Base-by-base conservation (phyloP, 1,140 invertebrate species). In the Epicauta chinensis region DNA sequence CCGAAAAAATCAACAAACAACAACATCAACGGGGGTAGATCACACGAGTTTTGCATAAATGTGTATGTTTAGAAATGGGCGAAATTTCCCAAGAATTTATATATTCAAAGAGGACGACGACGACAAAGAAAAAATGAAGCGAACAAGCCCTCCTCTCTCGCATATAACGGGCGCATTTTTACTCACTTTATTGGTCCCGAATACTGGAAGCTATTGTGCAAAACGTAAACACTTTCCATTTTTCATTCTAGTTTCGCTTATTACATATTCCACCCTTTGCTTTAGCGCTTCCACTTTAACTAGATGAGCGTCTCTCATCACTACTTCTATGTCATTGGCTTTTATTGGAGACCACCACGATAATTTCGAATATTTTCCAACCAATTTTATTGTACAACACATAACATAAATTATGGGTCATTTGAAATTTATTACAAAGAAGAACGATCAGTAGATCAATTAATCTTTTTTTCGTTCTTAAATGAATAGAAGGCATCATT, bases 1-100 rank as follows among this genome's bases (percentile, higher is more conserved):
- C 57, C 58, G 34, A 40, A 52, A 51, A 60, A 53, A 60, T 60
- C 23, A 54, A 43, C 58, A 38, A 50, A 50, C n/a, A 50, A 29
- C 47, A 52, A 23, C 55, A 55, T 44, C 51, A 52, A 50, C 37
- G 47, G 41, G 47, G 41, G 48, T 53, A 53, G 31, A 48, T 53
- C 51, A 53, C 48, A 48, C 11, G 38, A 53, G 43, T 53, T n/a
- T 53, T 53, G 44, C 51, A 53, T 53, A 53, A 35, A 17, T 48
- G 51, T 48, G 48, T 53, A 53, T 47, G 35, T 47, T 31, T 39
- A 53, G 23, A 16, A 40, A 53, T 17, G 34, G 29, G 23, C 23
- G 23, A 23, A 23, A 23, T 5, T 23, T 7, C 4, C 23, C 4
- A 23, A 3, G 23, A 23, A 23, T 23, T 23, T 23, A 23, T n/a